Percentiles rank a stretch among this genome's conserved stretches.
These are phyloP conservation scores for Chloebia gouldiae DNA, from an alignment of 2,113 vertebrate genomes.

Conservation along the genomic window DNA sequence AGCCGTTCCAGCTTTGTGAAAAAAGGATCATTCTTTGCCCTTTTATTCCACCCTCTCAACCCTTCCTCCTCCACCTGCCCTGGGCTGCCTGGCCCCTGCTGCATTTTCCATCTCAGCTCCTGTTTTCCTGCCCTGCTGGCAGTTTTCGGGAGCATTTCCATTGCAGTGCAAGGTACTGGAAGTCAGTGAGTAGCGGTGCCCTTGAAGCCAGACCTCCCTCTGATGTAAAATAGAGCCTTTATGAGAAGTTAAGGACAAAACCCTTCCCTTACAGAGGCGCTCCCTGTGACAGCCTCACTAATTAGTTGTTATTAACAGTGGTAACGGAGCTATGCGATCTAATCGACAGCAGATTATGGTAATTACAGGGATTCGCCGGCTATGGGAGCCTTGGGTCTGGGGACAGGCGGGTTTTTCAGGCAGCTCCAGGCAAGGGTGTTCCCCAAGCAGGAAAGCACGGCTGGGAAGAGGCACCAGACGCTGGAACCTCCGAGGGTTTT, in stretches of 20 bases:
- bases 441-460: too few relatives aligned
- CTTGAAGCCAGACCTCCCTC: not conserved
- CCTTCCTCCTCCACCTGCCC: not conserved
- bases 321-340: conserved; percentile 42
- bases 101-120: not conserved
- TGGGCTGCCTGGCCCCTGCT: not conserved
- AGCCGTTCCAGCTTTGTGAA: rapidly evolving
- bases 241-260: not conserved
- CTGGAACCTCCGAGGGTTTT: not conserved
- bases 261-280: not conserved
- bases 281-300: conserved; percentile 35
- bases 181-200: rapidly evolving
- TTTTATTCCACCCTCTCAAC: not conserved
- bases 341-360: conserved; percentile 21
- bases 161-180: not conserved
- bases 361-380: not conserved
- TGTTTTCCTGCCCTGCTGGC: not conserved
- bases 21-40: not conserved
- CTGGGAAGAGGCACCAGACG: not conserved
- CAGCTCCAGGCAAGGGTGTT: not conserved
- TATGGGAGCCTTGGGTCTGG: not conserved
- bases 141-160: not conserved
- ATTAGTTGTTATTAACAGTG: conserved; percentile 57
- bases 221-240: not conserved
- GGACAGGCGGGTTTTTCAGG: not conserved